phyloP scores from a whole-genome alignment of 2,797 vertebrate genomes.

The Poliocrania exsul region DNA sequence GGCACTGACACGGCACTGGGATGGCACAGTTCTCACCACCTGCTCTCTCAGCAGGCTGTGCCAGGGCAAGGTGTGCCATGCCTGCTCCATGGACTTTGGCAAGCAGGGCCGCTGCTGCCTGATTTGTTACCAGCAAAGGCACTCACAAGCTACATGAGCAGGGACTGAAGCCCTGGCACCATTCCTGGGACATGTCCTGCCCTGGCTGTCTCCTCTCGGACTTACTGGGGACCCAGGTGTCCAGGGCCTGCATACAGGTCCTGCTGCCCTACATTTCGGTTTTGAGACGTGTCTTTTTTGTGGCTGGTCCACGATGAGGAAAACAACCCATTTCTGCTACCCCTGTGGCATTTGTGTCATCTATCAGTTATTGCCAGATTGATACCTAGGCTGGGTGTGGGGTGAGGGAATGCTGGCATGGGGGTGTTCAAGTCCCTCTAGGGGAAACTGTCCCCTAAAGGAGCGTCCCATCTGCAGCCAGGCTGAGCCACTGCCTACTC shows the following conservation, averaged over 20 bases:
- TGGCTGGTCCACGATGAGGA: background rate
- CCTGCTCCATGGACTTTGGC: conserved; percentile 69
- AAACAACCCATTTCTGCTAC: background rate
- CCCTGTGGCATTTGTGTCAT: background rate
- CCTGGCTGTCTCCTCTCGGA: background rate
- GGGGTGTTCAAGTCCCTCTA: background rate
- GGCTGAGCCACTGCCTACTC: background rate
- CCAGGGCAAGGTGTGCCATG: conserved; percentile 68
- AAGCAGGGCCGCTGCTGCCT: conserved; percentile 67
- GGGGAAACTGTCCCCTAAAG: background rate
- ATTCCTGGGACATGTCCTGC: background rate
- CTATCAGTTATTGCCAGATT: rapidly evolving
- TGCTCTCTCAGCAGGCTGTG: conserved; percentile 61
- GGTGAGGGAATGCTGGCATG: background rate
- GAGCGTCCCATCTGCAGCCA: background rate
- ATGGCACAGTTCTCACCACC: background rate
- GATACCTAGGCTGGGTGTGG: background rate
- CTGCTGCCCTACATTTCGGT: background rate
- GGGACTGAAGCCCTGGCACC: rapidly evolving
- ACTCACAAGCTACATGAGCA: conserved; percentile 2
- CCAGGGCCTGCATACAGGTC: background rate
- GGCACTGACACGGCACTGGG: rapidly evolving
- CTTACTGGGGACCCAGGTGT: background rate
- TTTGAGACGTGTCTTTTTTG: background rate
- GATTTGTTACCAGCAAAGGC: conserved; percentile 66